phyloP scores from a whole-genome alignment of 2,113 vertebrate species.

The Hassar affinis region DNA sequence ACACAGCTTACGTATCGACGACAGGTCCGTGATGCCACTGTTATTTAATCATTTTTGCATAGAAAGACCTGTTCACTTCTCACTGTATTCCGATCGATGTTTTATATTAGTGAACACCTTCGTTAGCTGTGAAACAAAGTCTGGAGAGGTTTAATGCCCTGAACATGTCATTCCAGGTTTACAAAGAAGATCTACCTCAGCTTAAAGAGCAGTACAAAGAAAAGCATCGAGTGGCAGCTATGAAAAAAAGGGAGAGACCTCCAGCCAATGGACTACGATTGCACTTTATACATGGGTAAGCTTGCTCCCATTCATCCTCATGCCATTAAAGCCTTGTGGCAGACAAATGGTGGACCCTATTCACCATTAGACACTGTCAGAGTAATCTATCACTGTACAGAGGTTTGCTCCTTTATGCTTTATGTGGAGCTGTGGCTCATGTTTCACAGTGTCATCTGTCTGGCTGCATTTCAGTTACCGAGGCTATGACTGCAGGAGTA shows the following conservation, averaged over 20 bases:
- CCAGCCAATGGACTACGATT: slow-evolving; percentile 88
- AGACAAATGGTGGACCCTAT: neutral
- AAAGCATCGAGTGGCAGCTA: slow-evolving; percentile 83
- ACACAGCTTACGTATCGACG: slow-evolving; percentile 91
- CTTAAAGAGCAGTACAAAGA: slow-evolving; percentile 98
- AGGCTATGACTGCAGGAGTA: slow-evolving; percentile 95
- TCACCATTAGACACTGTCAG: slow-evolving; percentile 2
- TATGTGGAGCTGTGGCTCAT: neutral
- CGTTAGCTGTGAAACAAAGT: neutral
- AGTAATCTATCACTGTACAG: neutral
- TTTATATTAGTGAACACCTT: neutral
- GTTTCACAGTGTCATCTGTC: neutral
- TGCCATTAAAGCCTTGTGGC: neutral
- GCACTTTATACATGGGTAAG: slow-evolving; percentile 96
- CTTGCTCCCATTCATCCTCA: neutral
- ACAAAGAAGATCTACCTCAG: slow-evolving; percentile 99
- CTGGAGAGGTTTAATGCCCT: neutral
- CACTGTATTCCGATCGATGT: neutral
- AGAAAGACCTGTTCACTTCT: neutral
- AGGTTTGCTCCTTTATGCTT: neutral
- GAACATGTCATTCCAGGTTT: slow-evolving; percentile 76
- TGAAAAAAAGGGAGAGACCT: slow-evolving; percentile 86
- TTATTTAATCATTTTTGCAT: neutral
- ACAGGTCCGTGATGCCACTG: slow-evolving; percentile 71
- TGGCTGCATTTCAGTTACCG: slow-evolving; percentile 81